phyloP scores from a whole-genome alignment of 2,797 vertebrate genomes.

The Hirundo rustica region DNA sequence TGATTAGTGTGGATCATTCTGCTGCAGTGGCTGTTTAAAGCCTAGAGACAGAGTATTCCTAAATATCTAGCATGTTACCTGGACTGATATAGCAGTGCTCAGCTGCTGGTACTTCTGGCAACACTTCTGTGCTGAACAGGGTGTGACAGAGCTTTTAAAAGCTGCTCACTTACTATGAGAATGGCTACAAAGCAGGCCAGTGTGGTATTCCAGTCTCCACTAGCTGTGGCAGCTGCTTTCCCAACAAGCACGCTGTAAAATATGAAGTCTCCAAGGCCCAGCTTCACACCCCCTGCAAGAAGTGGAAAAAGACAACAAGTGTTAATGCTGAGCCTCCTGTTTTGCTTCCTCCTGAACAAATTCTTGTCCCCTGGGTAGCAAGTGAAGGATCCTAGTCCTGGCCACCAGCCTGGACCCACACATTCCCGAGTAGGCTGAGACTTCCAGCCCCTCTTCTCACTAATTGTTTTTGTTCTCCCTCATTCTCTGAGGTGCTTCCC shows the following conservation, averaged over 20 bases:
- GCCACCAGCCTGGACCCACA: background rate
- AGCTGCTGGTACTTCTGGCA: background rate
- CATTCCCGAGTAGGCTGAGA: background rate
- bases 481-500: background rate
- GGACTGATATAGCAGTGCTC: background rate
- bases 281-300: conserved; percentile 88
- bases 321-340: background rate
- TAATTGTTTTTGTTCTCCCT: background rate
- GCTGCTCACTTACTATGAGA: conserved; percentile 86
- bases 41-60: background rate
- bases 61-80: background rate
- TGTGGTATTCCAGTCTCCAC: conserved; percentile 96
- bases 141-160: background rate
- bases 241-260: conserved; percentile 98
- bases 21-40: background rate
- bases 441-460: background rate
- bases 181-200: conserved; percentile 97
- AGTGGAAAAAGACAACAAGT: background rate
- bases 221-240: conserved; percentile 89
- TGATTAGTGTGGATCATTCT: background rate
- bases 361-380: background rate
- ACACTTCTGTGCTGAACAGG: background rate
- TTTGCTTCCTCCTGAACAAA: background rate
- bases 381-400: background rate
- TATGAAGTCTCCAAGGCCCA: conserved; percentile 97